Evolutionary conservation across 2,797 vertebrate species (phyloP), one percentile per base, ranked within the genome.

Genomic region (Acridotheres tristis): DNA sequence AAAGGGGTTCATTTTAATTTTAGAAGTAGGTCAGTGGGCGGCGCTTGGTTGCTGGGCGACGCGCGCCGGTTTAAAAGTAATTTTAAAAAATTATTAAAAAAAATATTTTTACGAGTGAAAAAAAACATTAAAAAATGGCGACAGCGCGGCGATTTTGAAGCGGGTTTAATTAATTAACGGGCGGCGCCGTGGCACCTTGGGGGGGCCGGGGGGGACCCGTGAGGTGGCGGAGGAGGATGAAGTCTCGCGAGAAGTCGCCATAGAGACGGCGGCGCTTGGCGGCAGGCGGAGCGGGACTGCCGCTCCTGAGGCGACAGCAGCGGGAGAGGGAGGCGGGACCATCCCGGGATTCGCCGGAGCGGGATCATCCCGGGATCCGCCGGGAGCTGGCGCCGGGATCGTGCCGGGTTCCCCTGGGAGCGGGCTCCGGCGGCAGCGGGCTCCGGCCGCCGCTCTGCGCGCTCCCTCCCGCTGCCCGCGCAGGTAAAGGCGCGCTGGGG

Each of bases 221-320:
- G 90, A 94, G 96, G 75, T 85, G 88, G 89, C 78, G 71, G 61
- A 57, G 71, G 61, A 50, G 20, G 26, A 38, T 11, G 54, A 92
- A 96, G 17, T 97, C 92, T 98, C 97, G 98, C 98, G 98, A 79
- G 97, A 98, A 92, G 97, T 98, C 86, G 67, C 98, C 96, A 98
- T 98, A 97, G 98, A 96, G 96, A 98, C 97, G 10, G 94, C 58
- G 61, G 86, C 74, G 94, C 94, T 94, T 89, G 53, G n/a, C 29
- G 4, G 67, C 20, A 38, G 66, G 75, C 88, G 27, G 38, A 63
- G 59, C 38, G n/a, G 62, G 5, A 40, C 27, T 2, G 53, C 53
- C 7, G 83, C 65, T 59, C 2, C 38, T 4, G 62, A 32, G 55
- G 79, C 27, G 27, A 18, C 16, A n/a, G 75, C 25, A 34, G 43